Conservation (phyloP, 2,888 invertebrate species). For the Embidobia sp. region DNA sequence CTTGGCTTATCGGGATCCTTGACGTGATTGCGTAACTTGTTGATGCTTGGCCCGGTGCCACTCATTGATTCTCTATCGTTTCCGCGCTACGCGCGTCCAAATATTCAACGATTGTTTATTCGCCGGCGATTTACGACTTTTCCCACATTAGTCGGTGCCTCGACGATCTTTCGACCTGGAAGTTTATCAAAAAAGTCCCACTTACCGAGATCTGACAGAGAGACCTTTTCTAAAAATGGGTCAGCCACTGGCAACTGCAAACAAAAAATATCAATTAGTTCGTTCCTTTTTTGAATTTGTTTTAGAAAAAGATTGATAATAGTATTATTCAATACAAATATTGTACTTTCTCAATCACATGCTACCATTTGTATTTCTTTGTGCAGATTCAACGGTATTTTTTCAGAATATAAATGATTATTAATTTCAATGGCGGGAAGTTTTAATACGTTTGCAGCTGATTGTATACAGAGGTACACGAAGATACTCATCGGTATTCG, state of each 20-base stretch:
- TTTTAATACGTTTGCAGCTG: no score
- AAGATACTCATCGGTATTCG: no score
- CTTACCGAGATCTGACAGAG: constrained; percentile 89
- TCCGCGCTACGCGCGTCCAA: constrained; percentile 13
- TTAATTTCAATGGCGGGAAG: no score
- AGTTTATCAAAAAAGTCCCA: constrained; percentile 65
- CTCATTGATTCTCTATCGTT: constrained; percentile 53
- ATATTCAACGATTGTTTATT: constrained; percentile 29
- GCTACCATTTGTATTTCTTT: no score
- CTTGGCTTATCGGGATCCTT: constrained; percentile 28
- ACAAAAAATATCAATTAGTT: constrained; percentile 80
- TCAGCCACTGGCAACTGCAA: constrained; percentile 93
- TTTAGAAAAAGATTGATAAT: not conserved
- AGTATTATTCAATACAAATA: not conserved
- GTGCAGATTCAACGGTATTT: no score
- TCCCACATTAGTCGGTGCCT: constrained; percentile 24
- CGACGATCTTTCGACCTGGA: not conserved
- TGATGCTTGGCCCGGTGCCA: constrained; percentile 55
- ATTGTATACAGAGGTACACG: no score
- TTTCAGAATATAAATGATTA: no score
- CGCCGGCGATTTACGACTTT: constrained; percentile 22
- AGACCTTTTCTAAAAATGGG: constrained; percentile 94
- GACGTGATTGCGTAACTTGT: constrained; percentile 59
- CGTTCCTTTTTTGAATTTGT: no score
- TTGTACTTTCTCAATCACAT: no score